Evolutionary conservation across 2,888 invertebrate genomes (phyloP), one percentile per base, ranked within the genome.

Genomic region (Heliconius ethilla): DNA sequence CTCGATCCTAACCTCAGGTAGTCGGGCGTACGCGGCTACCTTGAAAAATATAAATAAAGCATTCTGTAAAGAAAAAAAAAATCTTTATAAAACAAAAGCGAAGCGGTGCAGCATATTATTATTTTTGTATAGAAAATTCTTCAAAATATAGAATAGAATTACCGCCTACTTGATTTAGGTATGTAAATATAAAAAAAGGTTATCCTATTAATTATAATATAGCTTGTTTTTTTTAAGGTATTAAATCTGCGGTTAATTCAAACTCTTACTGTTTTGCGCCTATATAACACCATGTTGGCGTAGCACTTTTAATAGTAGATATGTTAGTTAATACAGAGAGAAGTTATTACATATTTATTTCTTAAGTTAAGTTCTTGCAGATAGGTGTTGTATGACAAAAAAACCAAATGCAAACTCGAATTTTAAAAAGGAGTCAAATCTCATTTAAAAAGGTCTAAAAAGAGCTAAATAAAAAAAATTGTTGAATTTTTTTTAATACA

Each of bases 1-100:
- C 63, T 76, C 73, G 73, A 76, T 73, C 51, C 76, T 69, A 67
- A 72, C 62, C 63, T 59, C 78, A 78, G 78, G 78, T 78, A 78
- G 75, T 27, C 25, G 33, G 27, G 51, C 37, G 69, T 25, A 59
- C 59, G 18, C 69, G n/a, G 33, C 70, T 70, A 70, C 75, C 75
- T 78, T 78, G 70, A 65, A 27, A 51, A 29, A 22, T 70, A 75
- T 70, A 37, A 63, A 70, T 11, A 69, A 65, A n/a, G 37, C 22
- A 66, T 59, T 77, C 18, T 27, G n/a, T 51, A 29, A 72, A 37
- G 37, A 59, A 72, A 66, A 59, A n/a, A 72, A 66, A 73, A 59
- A 67, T 29, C 11, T 65, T 51, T 27, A 27, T 27, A 75, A 62
- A 45, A 65, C 74, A 40, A 74, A 45, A 63, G 63, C 62, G 3